phyloP scores from a whole-genome alignment of 2,888 invertebrate species.

The Tortricodes alternella region DNA sequence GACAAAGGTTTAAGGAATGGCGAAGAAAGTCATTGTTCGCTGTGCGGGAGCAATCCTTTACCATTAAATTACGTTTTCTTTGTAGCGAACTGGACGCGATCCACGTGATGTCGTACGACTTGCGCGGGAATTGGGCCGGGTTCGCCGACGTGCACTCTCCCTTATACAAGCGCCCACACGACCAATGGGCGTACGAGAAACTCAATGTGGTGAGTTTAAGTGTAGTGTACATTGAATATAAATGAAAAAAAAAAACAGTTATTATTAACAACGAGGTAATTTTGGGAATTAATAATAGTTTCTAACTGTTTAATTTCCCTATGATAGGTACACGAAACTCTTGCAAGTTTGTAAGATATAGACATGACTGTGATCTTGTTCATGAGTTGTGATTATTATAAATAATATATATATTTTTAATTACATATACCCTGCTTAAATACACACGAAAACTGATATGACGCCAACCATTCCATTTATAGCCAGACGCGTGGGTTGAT shows the following conservation, averaged over 20 bases:
- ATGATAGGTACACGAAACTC: too few relatives aligned
- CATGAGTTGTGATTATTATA: background rate
- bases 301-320: too few relatives aligned
- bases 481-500: constrained; percentile 1
- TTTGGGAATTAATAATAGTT: too few relatives aligned
- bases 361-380: too few relatives aligned
- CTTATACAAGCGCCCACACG: constrained; percentile 91
- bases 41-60: too few relatives aligned
- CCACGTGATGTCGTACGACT: constrained; percentile 93
- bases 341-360: too few relatives aligned
- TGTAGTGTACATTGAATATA: background rate
- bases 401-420: constrained; percentile 1
- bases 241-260: too few relatives aligned
- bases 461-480: constrained; percentile 12
- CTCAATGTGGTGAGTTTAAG: constrained; percentile 90
- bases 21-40: too few relatives aligned
- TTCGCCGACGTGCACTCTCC: constrained; percentile 95
- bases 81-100: constrained; percentile 89
- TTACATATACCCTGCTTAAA: background rate
- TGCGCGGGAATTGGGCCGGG: constrained; percentile 95
- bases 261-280: too few relatives aligned
- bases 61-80: constrained; percentile 24
- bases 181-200: constrained; percentile 94
- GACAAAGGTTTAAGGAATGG: too few relatives aligned
- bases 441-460: background rate